Evolutionary conservation across 2,113 vertebrate genomes (phyloP), one percentile per base, ranked within the genome.

Genomic region (Ancistrus triradiatus): DNA sequence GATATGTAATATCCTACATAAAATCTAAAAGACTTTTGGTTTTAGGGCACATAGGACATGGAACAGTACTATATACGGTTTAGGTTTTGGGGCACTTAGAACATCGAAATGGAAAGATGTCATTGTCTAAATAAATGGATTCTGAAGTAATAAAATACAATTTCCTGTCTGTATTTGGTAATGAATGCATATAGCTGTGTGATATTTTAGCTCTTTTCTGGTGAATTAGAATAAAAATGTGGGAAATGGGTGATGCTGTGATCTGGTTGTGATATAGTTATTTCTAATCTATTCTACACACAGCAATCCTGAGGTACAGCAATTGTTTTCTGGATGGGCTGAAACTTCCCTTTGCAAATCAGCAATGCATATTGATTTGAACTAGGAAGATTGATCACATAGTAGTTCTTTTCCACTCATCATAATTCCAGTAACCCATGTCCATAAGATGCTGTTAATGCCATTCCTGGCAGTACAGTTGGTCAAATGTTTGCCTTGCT

Each of bases 81-180:
- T 55, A 44, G 38, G 35, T 50, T 42, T n/a, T 22, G 1, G 8
- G 18, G 40, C 51, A 56, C 14, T 42, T 55, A 43, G 22, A 3
- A 7, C 31, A 53, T 43, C 2, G 10, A 8, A 4, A 6, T 6
- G 6, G 3, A 37, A 37, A 24, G 14, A 25, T 49, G 59, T 24
- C n/a, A 51, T 38, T 65, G 50, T 65, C 10, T 46, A 37, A 55
- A n/a, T 65, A 55, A 65, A 55, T 65, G 40, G 40, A 14, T 55
- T 56, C 61, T 15, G 40, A 55, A 14, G 49, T 35, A 55, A 64
- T 44, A 46, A 64, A 53, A 46, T 17, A 27, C 18, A 13, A 8
- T 44, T 44, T 33, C 11, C 50, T 10, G 7, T 63, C 35, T 43
- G 47, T 9, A 18, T 42, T 63, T 40, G 14, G 2, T n/a, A 38